Base-by-base conservation (phyloP, 1,140 invertebrate genomes). In the Trinorchestia longiramus region DNA sequence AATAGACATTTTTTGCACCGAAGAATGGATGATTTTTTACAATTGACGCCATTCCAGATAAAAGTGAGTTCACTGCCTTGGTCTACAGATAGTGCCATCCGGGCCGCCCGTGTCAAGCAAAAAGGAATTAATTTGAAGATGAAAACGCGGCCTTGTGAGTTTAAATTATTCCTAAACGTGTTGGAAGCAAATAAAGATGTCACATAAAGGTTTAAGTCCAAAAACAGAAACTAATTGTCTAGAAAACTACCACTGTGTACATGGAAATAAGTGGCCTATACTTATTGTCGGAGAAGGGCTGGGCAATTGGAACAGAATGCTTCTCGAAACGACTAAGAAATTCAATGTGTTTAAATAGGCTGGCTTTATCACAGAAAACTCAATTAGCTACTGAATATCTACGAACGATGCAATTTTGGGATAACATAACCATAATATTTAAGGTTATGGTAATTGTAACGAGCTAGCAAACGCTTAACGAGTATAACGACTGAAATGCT, bases 11-110 rank as follows among this genome's bases (percentile, higher is more conserved):
- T 90, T 4, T 42, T 17, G 41, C 43, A 42, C 6, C 88, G 41
- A 90, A 90, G 88, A 90, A 90, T 90, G 88, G 88, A 90, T 90
- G 88, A 90, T 15, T 90, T 94, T 94, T 94, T 94, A 45, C 92
- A 94, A n/a, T 47, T 45, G 43, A 47, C 43, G 92, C 92, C 92
- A 45, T 45, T 43, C 43, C 44, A 94, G 92, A 94, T 94, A 94
- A 94, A 8, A 45, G 92, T 19, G 92, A 94, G 92, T 94, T 94
- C 43, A 94, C 36, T 47, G 92, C 43, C 92, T 94, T 47, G 43
- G 43, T 43, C 17, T 28, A 43, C 4, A 90, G 88, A 90, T 90
- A 43, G 88, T 28, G 62, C 62, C 28, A 77, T 77, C 62, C 11
- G 36, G 62, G 62, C 62, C 62, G 8, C 62, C 28, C 62, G 62